These are phyloP conservation scores for Hanleya hanleyi DNA, from an alignment of 2,888 invertebrate species.

Conservation along the genomic window DNA sequence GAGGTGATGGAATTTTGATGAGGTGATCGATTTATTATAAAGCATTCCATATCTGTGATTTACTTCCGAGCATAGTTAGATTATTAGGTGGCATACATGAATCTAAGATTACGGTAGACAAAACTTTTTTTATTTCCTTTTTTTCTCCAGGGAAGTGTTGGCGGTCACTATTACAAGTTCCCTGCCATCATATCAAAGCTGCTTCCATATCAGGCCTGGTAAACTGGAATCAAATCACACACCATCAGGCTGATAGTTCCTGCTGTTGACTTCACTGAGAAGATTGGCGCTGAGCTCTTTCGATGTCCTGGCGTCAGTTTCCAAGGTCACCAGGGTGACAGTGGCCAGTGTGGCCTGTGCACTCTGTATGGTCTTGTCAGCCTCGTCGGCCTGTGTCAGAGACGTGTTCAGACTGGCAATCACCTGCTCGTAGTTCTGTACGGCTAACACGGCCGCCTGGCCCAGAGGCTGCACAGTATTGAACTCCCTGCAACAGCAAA, in stretches of 20 bases:
- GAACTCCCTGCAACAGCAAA: conserved; percentile 36
- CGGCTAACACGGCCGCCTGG: conserved; percentile 45
- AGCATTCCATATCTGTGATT: too few relatives aligned
- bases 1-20: too few relatives aligned
- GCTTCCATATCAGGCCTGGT: too few relatives aligned
- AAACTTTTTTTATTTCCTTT: too few relatives aligned
- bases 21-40: too few relatives aligned
- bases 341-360: conserved; percentile 15
- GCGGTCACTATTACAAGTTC: too few relatives aligned
- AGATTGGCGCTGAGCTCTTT: conserved; percentile 7
- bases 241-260: conserved; percentile 22
- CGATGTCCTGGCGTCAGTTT: conserved; percentile 20
- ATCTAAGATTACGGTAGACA: too few relatives aligned
- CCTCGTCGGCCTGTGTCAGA: conserved; percentile 28
- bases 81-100: too few relatives aligned
- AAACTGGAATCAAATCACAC: too few relatives aligned
- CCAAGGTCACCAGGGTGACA: conserved; percentile 24
- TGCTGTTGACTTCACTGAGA: neutral
- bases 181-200: too few relatives aligned
- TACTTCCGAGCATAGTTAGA: too few relatives aligned
- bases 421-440: conserved; percentile 37
- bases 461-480: conserved; percentile 36
- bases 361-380: conserved; percentile 37
- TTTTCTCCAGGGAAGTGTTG: too few relatives aligned
- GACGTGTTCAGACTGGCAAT: conserved; percentile 34